Evolutionary conservation across 2,888 invertebrate species (phyloP).

Genomic region (Cryptophagus acutangulus): DNA sequence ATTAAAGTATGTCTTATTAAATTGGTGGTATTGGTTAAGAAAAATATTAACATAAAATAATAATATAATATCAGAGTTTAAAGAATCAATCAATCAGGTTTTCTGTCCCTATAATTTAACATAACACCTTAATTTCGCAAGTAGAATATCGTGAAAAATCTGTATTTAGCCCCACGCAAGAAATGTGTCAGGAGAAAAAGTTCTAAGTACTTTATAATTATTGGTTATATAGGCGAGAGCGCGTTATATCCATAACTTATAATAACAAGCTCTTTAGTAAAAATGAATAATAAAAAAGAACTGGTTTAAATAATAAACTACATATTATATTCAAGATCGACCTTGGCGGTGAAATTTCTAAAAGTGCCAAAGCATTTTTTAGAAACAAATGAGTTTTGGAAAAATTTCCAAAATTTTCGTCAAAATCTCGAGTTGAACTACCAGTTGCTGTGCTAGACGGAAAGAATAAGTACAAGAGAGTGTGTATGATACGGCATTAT

Average conservation of each 20-base stretch:
- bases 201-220: constrained; percentile 44
- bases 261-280: constrained; percentile 20
- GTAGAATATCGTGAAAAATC: no score
- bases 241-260: constrained; percentile 28
- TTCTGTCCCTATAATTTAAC: no score
- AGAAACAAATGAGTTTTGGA: not conserved
- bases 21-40: no score
- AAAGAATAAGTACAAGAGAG: not conserved
- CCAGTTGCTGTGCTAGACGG: no score
- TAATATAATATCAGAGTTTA: no score
- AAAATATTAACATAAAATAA: no score
- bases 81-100: no score
- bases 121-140: no score
- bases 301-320: constrained; percentile 5
- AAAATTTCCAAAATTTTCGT: not conserved
- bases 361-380: not conserved
- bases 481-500: constrained; percentile 26
- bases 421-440: no score
- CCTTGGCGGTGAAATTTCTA: constrained; percentile 3
- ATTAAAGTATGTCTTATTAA: no score
- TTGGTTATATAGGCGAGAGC: constrained; percentile 30
- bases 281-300: constrained; percentile 1
- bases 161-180: constrained; percentile 33
- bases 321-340: not conserved
- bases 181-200: constrained; percentile 39